A percentile compares a stretch with the other conserved stretches of the same genome.
Conservation (phyloP, 2,888 invertebrate species). For the Terebella lapidaria region DNA sequence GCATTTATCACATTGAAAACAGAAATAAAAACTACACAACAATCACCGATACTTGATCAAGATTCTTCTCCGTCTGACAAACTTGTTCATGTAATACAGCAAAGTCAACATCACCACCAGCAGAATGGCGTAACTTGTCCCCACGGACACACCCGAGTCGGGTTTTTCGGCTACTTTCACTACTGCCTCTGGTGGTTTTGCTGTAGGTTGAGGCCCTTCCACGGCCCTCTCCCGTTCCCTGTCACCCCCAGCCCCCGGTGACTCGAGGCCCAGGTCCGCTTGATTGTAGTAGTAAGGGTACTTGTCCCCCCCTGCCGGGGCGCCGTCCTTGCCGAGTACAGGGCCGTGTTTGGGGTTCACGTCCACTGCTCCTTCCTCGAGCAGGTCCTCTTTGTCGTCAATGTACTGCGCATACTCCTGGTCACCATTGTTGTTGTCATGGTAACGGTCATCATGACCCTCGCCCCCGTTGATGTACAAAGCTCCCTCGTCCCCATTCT, state of each 20-base stretch:
- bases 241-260: background rate
- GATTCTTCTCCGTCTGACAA: background rate
- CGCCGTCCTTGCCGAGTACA: background rate
- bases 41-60: conserved; percentile 1
- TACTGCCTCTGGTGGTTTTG: background rate
- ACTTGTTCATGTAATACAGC: background rate
- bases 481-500: background rate
- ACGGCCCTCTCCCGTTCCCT: background rate
- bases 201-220: background rate
- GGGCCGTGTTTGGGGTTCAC: background rate
- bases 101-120: background rate
- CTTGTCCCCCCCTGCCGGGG: background rate
- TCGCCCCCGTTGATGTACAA: background rate
- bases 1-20: too few relatives aligned
- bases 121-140: background rate
- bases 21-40: too few relatives aligned
- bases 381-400: background rate
- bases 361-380: background rate
- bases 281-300: background rate
- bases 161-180: too few relatives aligned
- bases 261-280: background rate
- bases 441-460: background rate
- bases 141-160: background rate
- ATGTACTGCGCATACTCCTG: background rate
- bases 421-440: background rate